Evolutionary conservation across 2,113 vertebrate genomes (phyloP).

Genomic region (Piliocolobus tephrosceles): DNA sequence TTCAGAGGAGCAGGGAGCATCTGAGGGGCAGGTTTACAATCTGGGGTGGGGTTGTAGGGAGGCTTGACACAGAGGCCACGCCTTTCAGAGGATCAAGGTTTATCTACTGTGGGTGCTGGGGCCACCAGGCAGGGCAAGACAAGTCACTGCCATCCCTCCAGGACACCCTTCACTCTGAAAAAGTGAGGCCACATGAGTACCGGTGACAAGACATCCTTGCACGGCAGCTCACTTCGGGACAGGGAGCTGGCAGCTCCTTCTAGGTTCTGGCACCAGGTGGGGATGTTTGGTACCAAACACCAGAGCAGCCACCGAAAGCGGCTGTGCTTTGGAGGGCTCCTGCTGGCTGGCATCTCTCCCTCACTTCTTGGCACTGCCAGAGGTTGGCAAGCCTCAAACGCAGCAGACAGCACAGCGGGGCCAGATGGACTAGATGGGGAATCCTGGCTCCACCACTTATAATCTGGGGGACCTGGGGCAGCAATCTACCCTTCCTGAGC

Average conservation of each 20-base stretch:
- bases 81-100: neutral
- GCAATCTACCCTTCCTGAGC: neutral
- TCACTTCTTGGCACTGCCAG: neutral
- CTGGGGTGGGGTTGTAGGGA: neutral
- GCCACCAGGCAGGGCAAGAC: neutral
- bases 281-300: neutral
- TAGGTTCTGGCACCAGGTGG: neutral
- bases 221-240: accelerated
- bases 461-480: neutral
- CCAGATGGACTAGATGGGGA: neutral
- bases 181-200: neutral
- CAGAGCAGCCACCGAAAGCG: neutral
- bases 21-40: neutral
- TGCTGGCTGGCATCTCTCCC: neutral
- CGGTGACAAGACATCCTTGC: accelerated
- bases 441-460: neutral
- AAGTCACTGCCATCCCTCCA: neutral
- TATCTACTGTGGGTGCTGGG: neutral
- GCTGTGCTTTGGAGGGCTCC: neutral
- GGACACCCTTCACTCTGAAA: neutral
- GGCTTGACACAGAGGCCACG: neutral
- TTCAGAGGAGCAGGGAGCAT: neutral
- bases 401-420: neutral
- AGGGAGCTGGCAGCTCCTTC: neutral
- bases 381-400: neutral